Conservation (phyloP, 2,113 vertebrate species). For the Pyxicephalus adspersus region DNA sequence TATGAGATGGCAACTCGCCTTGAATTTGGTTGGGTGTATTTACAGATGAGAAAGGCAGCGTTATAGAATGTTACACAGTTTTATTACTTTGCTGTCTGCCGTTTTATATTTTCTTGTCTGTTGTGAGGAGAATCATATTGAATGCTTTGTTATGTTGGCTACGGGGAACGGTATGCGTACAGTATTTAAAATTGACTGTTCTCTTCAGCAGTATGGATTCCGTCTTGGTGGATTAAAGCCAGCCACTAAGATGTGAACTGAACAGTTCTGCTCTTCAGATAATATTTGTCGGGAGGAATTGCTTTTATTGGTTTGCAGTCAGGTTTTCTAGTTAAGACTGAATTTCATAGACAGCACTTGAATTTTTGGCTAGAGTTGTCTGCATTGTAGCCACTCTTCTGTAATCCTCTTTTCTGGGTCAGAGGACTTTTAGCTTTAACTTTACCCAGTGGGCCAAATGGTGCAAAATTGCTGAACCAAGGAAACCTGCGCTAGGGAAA, state of each 20-base stretch:
- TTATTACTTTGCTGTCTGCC: conserved; percentile 32
- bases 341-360: neutral
- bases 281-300: neutral
- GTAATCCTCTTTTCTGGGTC: too few relatives aligned
- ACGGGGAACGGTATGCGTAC: conserved; percentile 20
- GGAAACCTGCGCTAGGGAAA: too few relatives aligned
- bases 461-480: too few relatives aligned
- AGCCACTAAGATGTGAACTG: neutral
- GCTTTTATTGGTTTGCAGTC: neutral
- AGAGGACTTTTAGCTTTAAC: too few relatives aligned
- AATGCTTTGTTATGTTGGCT: conserved; percentile 43
- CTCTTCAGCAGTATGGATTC: conserved; percentile 15
- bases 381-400: too few relatives aligned
- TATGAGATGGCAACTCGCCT: conserved; percentile 44
- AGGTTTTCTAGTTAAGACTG: neutral
- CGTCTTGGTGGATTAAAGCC: conserved; percentile 1
- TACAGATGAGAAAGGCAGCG: conserved; percentile 34
- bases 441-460: too few relatives aligned
- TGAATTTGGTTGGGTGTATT: conserved; percentile 51
- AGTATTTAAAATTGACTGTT: conserved; percentile 17
- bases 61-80: conserved; percentile 37
- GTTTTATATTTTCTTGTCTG: conserved; percentile 37
- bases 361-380: neutral
- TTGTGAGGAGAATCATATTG: conserved; percentile 27
- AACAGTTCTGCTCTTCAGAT: neutral